Conservation (phyloP, 1,140 invertebrate species). For the Nebria ingens region DNA sequence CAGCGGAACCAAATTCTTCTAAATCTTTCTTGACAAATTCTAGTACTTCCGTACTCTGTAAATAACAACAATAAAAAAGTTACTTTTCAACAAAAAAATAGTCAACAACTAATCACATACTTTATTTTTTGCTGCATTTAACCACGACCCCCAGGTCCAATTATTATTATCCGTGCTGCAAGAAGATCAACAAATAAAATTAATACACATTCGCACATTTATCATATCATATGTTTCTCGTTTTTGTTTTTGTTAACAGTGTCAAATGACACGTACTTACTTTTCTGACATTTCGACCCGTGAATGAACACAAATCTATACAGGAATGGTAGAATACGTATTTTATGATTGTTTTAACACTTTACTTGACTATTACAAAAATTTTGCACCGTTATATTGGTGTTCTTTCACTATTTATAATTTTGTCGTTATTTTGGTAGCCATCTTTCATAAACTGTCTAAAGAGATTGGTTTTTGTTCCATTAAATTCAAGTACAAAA, state of each 20-base stretch:
- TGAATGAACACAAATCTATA: not conserved
- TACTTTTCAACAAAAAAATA: slow-evolving; percentile 15
- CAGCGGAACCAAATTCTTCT: slow-evolving; percentile 57
- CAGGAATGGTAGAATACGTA: not conserved
- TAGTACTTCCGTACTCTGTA: slow-evolving; percentile 55
- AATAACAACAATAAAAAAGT: slow-evolving; percentile 21
- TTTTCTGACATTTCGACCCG: slow-evolving; percentile 13
- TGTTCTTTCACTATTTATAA: not conserved
- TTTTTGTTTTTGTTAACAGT: slow-evolving; percentile 11
- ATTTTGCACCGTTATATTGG: not conserved
- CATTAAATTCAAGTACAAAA: too few species aligned
- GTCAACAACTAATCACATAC: slow-evolving; percentile 19
- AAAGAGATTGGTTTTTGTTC: not conserved
- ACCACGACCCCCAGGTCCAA: slow-evolving; percentile 33
- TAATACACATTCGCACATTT: slow-evolving; percentile 7
- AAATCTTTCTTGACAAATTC: slow-evolving; percentile 68
- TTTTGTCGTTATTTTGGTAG: not conserved
- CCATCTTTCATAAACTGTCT: not conserved
- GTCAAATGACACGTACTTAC: slow-evolving; percentile 14
- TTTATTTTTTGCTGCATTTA: slow-evolving; percentile 33
- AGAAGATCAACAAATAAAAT: slow-evolving; percentile 10
- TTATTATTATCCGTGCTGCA: slow-evolving; percentile 17
- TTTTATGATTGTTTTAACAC: too few species aligned
- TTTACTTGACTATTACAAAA: not conserved
- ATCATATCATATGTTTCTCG: slow-evolving; percentile 8